Evolutionary conservation across 2,113 vertebrate genomes (phyloP).

Genomic region (Ahaetulla prasina): DNA sequence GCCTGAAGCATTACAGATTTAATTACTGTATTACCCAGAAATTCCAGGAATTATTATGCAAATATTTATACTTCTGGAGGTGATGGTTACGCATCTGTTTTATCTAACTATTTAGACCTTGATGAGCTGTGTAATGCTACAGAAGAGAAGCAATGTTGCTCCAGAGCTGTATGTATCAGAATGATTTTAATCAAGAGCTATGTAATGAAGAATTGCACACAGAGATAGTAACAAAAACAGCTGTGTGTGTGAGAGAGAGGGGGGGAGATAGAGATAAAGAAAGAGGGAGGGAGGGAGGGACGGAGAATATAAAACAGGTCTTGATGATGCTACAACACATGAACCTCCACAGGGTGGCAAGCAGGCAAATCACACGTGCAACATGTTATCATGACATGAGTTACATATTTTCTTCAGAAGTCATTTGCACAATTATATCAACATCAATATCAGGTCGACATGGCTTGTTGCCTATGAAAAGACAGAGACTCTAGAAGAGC

Average conservation of each 20-base stretch:
- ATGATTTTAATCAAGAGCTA: conserved; percentile 1
- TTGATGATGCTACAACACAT: neutral
- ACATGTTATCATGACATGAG: neutral
- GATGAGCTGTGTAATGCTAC: conserved; percentile 34
- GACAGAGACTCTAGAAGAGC: neutral
- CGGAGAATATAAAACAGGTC: neutral
- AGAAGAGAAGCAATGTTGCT: neutral
- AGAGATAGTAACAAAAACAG: neutral
- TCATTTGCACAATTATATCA: neutral
- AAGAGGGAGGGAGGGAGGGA: too few relatives aligned
- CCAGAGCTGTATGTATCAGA: neutral
- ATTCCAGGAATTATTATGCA: conserved; percentile 65
- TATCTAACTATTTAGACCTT: conserved; percentile 42
- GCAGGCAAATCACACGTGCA: neutral
- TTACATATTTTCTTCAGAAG: neutral
- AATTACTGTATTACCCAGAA: conserved; percentile 58
- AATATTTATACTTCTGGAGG: conserved; percentile 51
- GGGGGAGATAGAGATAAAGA: too few relatives aligned
- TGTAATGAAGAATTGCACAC: conserved; percentile 21
- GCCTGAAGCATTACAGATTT: conserved; percentile 58
- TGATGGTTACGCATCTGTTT: conserved; percentile 31
- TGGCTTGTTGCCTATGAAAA: neutral
- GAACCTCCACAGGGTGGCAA: neutral
- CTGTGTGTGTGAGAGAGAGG: too few relatives aligned
- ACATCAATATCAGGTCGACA: neutral